Conservation (phyloP, 2,113 vertebrate species). For the Chionomys nivalis region DNA sequence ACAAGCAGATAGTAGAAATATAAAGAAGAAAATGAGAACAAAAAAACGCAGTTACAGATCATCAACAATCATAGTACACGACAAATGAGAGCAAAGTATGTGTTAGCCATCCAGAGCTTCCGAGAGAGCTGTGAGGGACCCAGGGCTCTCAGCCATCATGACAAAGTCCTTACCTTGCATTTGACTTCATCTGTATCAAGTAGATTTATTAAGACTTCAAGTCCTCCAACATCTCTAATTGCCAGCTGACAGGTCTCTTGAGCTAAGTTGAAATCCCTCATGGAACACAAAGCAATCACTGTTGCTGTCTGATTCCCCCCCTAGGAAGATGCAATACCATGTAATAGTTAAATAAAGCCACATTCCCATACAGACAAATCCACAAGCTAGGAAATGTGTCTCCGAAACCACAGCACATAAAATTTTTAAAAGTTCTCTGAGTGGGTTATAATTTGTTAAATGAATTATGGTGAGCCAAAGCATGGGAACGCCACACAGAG, state of each 20-base stretch:
- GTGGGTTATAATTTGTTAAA: slow-evolving; percentile 50
- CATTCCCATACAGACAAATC: background rate
- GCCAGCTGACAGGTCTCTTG: slow-evolving; percentile 95
- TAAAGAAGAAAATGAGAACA: background rate
- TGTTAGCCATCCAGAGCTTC: background rate
- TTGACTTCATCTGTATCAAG: slow-evolving; percentile 95
- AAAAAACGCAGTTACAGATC: background rate
- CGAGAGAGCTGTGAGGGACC: background rate
- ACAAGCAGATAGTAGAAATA: background rate
- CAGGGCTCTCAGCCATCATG: rapidly evolving
- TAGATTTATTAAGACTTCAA: slow-evolving; percentile 96
- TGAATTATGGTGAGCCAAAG: slow-evolving; percentile 10
- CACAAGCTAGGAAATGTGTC: background rate
- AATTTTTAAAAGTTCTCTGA: slow-evolving; percentile 44
- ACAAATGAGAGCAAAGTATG: background rate
- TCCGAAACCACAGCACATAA: background rate
- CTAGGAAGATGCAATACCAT: slow-evolving; percentile 85
- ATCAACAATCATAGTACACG: background rate
- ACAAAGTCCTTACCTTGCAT: slow-evolving; percentile 92
- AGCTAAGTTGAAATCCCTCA: slow-evolving; percentile 94
- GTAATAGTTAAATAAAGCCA: slow-evolving; percentile 31
- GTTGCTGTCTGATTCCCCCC: slow-evolving; percentile 94
- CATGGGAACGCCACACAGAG: background rate
- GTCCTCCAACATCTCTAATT: slow-evolving; percentile 94
- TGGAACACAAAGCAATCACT: slow-evolving; percentile 92